phyloP scores from a whole-genome alignment of 2,888 invertebrate species.

The Heliconius sara region DNA sequence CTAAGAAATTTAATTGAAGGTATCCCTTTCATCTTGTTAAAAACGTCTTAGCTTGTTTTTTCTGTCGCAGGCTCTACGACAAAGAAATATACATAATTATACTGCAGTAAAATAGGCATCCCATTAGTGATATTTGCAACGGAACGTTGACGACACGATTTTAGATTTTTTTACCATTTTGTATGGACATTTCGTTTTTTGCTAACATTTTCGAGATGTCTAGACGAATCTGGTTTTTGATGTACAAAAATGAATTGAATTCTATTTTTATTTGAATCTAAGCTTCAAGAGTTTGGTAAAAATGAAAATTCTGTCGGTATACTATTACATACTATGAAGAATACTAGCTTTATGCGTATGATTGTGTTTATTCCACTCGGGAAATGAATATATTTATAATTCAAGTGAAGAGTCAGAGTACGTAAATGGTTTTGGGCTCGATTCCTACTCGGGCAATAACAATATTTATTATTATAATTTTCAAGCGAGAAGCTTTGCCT shows the following conservation, averaged over 20 bases:
- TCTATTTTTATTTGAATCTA: constrained; percentile 6
- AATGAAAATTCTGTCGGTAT: background rate
- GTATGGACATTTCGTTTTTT: background rate
- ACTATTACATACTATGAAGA: background rate
- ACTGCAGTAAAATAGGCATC: background rate
- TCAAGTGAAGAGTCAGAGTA: no score
- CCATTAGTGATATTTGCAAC: constrained; percentile 17
- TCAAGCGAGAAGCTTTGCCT: no score
- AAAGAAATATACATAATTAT: constrained; percentile 19
- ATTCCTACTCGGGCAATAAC: no score
- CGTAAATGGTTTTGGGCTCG: no score
- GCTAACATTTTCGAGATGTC: constrained; percentile 21
- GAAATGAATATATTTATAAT: no score
- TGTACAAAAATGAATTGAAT: background rate
- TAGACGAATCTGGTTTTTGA: constrained; percentile 19
- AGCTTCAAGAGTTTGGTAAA: background rate
- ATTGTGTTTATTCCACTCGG: background rate
- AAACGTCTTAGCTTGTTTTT: constrained; percentile 25
- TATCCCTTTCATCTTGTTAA: constrained; percentile 20
- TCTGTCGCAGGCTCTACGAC: constrained; percentile 8
- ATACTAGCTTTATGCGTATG: background rate
- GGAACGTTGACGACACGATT: constrained; percentile 24
- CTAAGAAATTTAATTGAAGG: constrained; percentile 22
- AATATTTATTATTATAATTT: no score
- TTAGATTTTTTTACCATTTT: background rate